A percentile compares a stretch with the other conserved stretches of the same genome.
Conservation (phyloP, 2,113 vertebrate species). For the Verasper variegatus region DNA sequence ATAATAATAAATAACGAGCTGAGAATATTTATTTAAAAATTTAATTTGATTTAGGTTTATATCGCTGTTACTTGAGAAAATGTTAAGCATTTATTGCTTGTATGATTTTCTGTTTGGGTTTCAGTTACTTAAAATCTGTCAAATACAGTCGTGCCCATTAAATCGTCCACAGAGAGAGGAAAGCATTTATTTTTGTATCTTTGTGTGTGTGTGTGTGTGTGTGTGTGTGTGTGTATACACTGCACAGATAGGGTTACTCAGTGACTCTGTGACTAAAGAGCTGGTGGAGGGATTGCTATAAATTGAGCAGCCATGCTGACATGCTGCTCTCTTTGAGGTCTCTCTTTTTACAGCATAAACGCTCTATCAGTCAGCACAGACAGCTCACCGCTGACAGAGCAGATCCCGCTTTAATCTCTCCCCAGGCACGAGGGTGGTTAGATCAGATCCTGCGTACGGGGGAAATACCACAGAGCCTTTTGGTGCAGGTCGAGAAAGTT, state of each 20-base stretch:
- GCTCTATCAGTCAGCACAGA: constrained; percentile 64
- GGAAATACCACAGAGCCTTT: neutral
- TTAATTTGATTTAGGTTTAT: constrained; percentile 7
- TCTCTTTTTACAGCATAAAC: constrained; percentile 64
- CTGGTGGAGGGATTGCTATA: constrained; percentile 60
- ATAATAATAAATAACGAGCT: neutral
- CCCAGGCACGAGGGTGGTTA: constrained; percentile 33
- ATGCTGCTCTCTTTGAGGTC: constrained; percentile 64
- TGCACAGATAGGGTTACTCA: constrained; percentile 65
- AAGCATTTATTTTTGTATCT: constrained; percentile 5
- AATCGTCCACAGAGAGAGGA: constrained; percentile 26
- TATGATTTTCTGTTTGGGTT: constrained; percentile 23
- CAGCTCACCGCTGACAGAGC: constrained; percentile 51
- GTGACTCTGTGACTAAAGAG: constrained; percentile 58
- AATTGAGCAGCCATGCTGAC: constrained; percentile 71
- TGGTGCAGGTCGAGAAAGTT: neutral
- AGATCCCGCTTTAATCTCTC: constrained; percentile 49
- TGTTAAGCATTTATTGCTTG: neutral
- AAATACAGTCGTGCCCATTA: constrained; percentile 11
- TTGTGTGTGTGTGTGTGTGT: neutral
- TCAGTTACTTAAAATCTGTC: constrained; percentile 31
- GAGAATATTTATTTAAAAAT: neutral
- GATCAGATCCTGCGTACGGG: constrained; percentile 17
- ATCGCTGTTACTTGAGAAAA: neutral
- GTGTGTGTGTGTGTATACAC: constrained; percentile 27